These are phyloP conservation scores for Pseudomyrmex flavicornis DNA, from an alignment of 1,140 invertebrate genomes.

Conservation along the genomic window DNA sequence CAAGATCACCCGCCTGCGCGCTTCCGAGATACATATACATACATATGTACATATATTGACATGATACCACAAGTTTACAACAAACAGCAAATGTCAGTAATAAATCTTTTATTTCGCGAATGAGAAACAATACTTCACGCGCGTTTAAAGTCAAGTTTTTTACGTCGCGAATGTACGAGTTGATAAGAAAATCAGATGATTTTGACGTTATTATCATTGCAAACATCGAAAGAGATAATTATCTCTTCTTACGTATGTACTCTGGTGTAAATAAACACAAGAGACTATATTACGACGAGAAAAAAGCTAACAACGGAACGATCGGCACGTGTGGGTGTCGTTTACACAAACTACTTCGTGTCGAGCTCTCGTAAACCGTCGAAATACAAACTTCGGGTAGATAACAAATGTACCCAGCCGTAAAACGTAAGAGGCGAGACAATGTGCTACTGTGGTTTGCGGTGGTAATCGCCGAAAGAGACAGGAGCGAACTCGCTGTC, in stretches of 20 bases:
- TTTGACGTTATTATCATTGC: too few species aligned
- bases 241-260: not conserved
- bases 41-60: not conserved
- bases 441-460: not conserved
- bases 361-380: conserved; percentile 26
- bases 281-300: too few species aligned
- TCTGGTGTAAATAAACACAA: not conserved
- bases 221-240: not conserved
- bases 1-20: not conserved
- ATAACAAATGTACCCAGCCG: conserved; percentile 12
- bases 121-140: too few species aligned
- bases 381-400: conserved; percentile 51
- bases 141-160: too few species aligned
- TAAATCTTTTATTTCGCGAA: too few species aligned
- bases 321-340: conserved; percentile 17
- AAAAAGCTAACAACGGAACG: not conserved
- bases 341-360: conserved; percentile 39
- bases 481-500: not conserved
- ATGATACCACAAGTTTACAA: not conserved
- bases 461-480: conserved; percentile 13
- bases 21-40: not conserved
- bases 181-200: too few species aligned
- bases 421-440: conserved; percentile 39
- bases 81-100: not conserved
- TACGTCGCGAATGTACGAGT: too few species aligned